A percentile compares a stretch with the other conserved stretches of the same genome.
Evolutionary conservation across 2,797 vertebrate genomes (phyloP).

Genomic region (Alca torda): DNA sequence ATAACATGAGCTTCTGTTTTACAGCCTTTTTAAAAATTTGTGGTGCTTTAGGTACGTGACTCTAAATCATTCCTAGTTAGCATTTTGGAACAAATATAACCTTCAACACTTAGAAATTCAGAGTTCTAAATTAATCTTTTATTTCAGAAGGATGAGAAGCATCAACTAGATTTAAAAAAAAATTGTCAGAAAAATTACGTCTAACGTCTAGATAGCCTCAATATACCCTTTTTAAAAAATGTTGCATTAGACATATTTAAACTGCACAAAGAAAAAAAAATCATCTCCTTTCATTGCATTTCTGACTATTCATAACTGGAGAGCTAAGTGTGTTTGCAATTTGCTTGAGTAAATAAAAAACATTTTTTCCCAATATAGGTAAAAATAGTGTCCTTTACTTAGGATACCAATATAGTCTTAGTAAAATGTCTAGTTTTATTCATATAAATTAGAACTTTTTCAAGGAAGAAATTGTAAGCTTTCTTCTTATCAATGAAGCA

Average conservation of each 20-base stretch:
- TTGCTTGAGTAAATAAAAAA: background rate
- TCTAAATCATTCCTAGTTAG: background rate
- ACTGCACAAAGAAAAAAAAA: background rate
- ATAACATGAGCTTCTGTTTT: slow-evolving; percentile 42
- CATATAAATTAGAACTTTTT: background rate
- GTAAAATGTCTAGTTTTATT: background rate
- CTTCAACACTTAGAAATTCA: background rate
- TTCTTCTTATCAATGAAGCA: background rate
- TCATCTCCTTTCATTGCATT: background rate
- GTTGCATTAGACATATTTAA: background rate
- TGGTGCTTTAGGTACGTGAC: background rate
- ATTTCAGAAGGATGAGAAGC: background rate
- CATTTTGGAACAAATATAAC: background rate
- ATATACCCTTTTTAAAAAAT: background rate
- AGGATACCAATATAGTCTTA: background rate
- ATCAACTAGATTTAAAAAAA: background rate
- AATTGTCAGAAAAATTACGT: background rate
- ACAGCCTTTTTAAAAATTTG: background rate
- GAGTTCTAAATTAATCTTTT: background rate
- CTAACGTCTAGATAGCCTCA: background rate
- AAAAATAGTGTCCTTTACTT: background rate
- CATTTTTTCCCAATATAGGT: background rate
- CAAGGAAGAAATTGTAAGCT: background rate
- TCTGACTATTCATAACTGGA: background rate
- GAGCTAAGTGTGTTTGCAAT: background rate